Base-by-base conservation (phyloP, 1,140 invertebrate genomes). In the Colletes latitarsis region DNA sequence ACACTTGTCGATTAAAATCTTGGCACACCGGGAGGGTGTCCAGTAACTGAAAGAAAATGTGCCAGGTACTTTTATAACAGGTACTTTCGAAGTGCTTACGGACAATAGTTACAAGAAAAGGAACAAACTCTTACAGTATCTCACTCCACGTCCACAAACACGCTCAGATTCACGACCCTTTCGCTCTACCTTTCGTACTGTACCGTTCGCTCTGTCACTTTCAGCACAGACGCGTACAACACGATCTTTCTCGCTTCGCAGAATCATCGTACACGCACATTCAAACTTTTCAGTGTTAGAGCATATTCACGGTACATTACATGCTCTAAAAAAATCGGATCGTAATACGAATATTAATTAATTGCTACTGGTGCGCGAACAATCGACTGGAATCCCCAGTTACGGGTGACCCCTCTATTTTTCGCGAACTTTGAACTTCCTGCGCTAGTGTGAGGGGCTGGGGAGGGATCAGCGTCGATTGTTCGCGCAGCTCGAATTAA, bases 11-110 rank as follows among this genome's bases (percentile, higher is more conserved):
- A 97, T 98, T 98, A 98, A 98, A 99, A 98, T 98, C 98, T 97
- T 97, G 98, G 98, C 97, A 99, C 96, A 98, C 98, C 97, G 96
- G 98, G 97, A 98, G 98, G 97, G 97, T 99, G 98, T 98, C 98
- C 98, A 98, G 98, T 97, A 98, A 98, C 98, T 99, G 96, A 93
- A 97, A 97, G 94, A 93, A 95, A 93, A 93, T 92, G 91, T 90
- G 86, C 86, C 90, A 86, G 82, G 78, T 64, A 87, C 53, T 82
- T 79, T 85, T 85, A 85, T 80, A 84, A 73, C n/a, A 21, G 58
- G 43, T 81, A 69, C 60, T 49, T 9, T 17, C 12, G 9, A 21
- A 43, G 6, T 19, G 55, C 43, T 9, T 53, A 72, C 68, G 39
- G 39, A 68, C 17, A 19, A 49, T 74, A 70, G 79, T 84, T 74